Base-by-base conservation (phyloP, 2,888 invertebrate genomes). In the Pardosa pseudoannulata region DNA sequence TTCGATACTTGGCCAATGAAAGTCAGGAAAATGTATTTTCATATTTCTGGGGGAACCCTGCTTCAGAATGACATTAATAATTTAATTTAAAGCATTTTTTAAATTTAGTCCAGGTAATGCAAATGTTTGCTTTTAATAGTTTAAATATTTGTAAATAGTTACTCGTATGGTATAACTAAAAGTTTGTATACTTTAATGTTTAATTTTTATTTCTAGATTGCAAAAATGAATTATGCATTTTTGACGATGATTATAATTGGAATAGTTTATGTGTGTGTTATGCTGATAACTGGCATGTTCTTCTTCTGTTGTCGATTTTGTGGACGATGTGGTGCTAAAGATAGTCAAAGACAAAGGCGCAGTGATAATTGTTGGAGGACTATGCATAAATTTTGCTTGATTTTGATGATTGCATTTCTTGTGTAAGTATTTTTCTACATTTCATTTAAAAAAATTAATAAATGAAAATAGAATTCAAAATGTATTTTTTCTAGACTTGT, bases 321-420 rank as follows among this genome's bases (percentile, higher is more conserved):
- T 56, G 78, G 81, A 0, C 70, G 79, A 9, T 87, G 87, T 82
- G 87, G 87, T 64, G 87, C 81, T 64, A 87, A 87, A 73, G 68
- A 82, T 36, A 79, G 78, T 32, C 87, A 87, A 32, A 68, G 68
- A 36, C 81, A 87, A 79, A 73, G 81, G 11, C 29, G 62, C 6
- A 78, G 64, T 70, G 80, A 76, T 39, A 82, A 81, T 16, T 82
- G 78, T 36, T 87, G 87, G 87, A 67, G 87, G 62, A 87, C 76
- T 3, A 76, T 79, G 28, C 87, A 87, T 28, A 87, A 87, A 29
- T 87, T 87, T 56, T 87, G 87, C 50, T 65, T 87, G 36, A 80
- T 87, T 28, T 50, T 87, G 3, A 87, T 80, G 87, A 80, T 87
- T 75, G 87, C 87, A 32, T 87, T 87, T 56, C 72, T 87, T 11